These are phyloP conservation scores for Caiman crocodilus DNA, from an alignment of 2,797 vertebrate genomes.

Conservation along the genomic window DNA sequence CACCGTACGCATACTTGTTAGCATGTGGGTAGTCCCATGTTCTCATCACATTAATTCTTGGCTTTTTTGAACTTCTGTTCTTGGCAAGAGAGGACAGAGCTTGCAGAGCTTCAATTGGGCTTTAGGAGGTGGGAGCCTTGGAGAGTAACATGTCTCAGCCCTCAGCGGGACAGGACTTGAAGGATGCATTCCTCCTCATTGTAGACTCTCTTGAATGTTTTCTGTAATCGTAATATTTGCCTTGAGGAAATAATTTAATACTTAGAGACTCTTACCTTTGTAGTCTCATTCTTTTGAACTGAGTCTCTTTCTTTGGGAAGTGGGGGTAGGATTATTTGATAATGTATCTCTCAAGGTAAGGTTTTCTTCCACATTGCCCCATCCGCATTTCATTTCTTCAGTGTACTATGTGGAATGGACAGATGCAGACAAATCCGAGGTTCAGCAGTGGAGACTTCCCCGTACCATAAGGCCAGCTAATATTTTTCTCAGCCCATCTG, in stretches of 20 bases:
- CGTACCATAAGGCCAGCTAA: background rate
- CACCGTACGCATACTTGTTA: background rate
- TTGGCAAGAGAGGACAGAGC: background rate
- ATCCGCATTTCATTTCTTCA: background rate
- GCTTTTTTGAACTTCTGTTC: background rate
- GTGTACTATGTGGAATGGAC: background rate
- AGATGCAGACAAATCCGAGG: no score
- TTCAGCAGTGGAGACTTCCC: background rate
- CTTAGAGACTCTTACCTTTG: constrained; percentile 12
- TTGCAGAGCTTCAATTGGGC: background rate
- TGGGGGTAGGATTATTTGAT: background rate
- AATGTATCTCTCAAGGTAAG: background rate
- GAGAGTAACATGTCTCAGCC: background rate
- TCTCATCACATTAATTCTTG: background rate
- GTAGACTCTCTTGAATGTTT: background rate
- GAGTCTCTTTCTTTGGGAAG: background rate
- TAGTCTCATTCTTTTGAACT: constrained; percentile 14
- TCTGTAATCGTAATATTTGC: constrained; percentile 24
- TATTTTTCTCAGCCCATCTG: background rate
- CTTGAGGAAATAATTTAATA: constrained; percentile 6
- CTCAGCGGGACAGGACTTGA: background rate
- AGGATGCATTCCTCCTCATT: constrained; percentile 43
- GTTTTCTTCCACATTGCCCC: rapidly evolving
- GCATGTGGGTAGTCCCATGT: background rate
- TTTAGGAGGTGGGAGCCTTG: background rate